Evolutionary conservation across 2,888 invertebrate species (phyloP).

Genomic region (Erebia palarica): DNA sequence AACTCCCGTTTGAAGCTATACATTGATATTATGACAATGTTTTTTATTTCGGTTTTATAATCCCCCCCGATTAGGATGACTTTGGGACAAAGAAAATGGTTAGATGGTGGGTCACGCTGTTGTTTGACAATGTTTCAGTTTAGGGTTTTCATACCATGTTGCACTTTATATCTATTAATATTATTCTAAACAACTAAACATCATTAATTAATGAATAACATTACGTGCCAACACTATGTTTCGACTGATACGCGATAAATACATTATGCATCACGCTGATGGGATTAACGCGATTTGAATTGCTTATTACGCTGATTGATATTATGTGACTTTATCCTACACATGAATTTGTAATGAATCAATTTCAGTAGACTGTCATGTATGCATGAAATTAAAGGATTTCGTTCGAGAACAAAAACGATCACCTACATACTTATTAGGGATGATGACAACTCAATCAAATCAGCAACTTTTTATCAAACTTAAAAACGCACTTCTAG

Average conservation of each 20-base stretch:
- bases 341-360: conserved; percentile 45
- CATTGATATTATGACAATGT: too few relatives aligned
- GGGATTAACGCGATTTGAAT: conserved; percentile 77
- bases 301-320: conserved; percentile 77
- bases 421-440: background rate
- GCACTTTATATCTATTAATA: background rate
- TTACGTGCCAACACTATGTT: conserved; percentile 46
- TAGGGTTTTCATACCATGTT: background rate
- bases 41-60: too few relatives aligned
- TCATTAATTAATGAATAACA: conserved; percentile 39
- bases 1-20: too few relatives aligned
- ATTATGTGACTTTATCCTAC: conserved; percentile 59
- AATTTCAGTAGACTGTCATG: conserved; percentile 30
- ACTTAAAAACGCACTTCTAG: too few relatives aligned
- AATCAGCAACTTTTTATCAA: too few relatives aligned
- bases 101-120: too few relatives aligned
- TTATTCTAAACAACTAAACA: conserved; percentile 15
- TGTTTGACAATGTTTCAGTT: too few relatives aligned
- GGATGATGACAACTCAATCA: too few relatives aligned
- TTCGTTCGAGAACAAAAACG: background rate
- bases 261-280: conserved; percentile 59
- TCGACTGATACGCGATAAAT: conserved; percentile 45
- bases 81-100: too few relatives aligned
- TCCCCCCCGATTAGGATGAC: too few relatives aligned
- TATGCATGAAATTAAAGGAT: conserved; percentile 19